Conservation (phyloP, 2,113 vertebrate species). For the Orcinus orca region DNA sequence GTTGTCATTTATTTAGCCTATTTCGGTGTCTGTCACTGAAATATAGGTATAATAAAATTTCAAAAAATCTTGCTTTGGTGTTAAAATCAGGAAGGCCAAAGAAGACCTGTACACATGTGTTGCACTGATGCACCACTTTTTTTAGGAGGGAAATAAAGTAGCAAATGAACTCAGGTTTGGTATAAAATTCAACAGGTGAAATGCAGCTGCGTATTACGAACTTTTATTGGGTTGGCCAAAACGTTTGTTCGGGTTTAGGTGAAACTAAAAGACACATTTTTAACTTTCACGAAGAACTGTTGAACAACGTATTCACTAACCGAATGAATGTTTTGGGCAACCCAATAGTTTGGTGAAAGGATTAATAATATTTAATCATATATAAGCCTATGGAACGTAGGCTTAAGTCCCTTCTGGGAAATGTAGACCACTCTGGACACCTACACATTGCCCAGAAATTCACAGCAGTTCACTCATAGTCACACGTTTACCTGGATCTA, state of each 20-base stretch:
- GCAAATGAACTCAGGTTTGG: background rate
- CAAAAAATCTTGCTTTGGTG: background rate
- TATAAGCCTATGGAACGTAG: background rate
- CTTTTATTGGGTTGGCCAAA: background rate
- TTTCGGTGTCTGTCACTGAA: background rate
- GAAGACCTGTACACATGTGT: background rate
- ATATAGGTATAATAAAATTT: background rate
- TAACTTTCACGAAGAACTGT: too few species aligned
- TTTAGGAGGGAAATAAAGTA: background rate
- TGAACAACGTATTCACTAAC: too few species aligned
- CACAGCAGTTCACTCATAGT: background rate
- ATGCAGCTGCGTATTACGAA: background rate
- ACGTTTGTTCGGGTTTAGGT: too few species aligned
- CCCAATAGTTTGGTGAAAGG: background rate
- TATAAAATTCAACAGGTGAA: background rate
- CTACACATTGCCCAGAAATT: rapidly evolving
- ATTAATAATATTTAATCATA: background rate
- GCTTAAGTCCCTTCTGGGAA: background rate
- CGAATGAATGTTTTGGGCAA: too few species aligned
- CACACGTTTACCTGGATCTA: background rate
- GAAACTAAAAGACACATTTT: too few species aligned
- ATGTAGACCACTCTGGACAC: rapidly evolving
- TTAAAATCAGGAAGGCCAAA: background rate
- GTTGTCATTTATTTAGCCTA: background rate
- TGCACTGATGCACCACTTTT: background rate